Conservation (phyloP, 2,797 vertebrate species). For the Danionella dracula region DNA sequence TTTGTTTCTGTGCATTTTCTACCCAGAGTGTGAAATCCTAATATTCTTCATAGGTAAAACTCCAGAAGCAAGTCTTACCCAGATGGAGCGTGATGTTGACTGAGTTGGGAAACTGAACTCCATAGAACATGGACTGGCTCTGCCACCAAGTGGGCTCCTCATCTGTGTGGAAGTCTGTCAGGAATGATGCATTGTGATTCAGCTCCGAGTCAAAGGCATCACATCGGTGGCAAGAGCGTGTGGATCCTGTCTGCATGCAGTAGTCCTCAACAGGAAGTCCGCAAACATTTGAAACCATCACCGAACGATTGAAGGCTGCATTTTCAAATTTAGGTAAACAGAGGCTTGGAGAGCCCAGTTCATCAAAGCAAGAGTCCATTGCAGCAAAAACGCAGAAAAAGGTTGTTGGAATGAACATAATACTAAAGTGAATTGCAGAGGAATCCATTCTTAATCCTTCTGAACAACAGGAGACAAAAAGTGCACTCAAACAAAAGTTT, state of each 20-base stretch:
- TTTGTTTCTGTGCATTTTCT: no score
- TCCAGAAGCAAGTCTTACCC: constrained; percentile 68
- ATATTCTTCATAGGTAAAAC: not conserved
- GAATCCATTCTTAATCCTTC: constrained; percentile 39
- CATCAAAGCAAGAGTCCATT: constrained; percentile 77
- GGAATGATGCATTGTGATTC: constrained; percentile 77
- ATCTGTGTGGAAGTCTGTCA: constrained; percentile 88
- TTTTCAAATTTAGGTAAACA: constrained; percentile 91
- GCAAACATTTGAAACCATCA: constrained; percentile 74
- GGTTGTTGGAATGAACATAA: constrained; percentile 48
- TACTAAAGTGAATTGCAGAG: constrained; percentile 32
- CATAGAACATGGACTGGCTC: constrained; percentile 91
- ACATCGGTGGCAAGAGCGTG: constrained; percentile 76
- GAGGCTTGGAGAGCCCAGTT: constrained; percentile 62
- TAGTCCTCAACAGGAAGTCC: constrained; percentile 83
- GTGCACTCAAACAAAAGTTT: not conserved
- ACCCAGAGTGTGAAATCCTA: no score
- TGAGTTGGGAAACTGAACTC: constrained; percentile 83
- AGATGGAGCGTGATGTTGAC: constrained; percentile 85
- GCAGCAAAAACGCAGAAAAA: constrained; percentile 43
- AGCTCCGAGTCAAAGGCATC: constrained; percentile 59
- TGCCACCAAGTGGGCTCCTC: constrained; percentile 95
- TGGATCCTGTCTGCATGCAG: constrained; percentile 83
- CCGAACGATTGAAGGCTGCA: constrained; percentile 74
- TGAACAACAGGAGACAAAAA: constrained; percentile 12